Percentiles rank a stretch among this genome's conserved stretches.
Evolutionary conservation across 2,113 vertebrate species (phyloP).

Genomic region (Gulo gulo): DNA sequence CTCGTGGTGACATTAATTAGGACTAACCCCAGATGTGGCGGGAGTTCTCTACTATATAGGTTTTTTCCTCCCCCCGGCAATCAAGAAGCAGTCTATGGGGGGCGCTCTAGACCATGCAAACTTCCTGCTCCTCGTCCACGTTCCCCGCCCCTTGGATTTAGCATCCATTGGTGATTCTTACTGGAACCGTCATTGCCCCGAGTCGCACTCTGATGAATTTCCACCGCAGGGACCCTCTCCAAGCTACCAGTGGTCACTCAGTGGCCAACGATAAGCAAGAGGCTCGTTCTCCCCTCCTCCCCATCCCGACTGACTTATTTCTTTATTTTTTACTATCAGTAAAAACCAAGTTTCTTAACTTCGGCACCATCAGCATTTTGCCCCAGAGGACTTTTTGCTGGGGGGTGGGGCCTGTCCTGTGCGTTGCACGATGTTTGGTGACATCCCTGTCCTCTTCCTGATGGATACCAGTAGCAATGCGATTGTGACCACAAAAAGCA

Average conservation of each 20-base stretch:
- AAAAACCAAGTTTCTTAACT: background rate
- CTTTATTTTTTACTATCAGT: background rate
- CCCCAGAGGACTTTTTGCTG: background rate
- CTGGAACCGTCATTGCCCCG: background rate
- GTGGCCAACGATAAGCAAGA: background rate
- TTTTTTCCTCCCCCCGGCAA: background rate
- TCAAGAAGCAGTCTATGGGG: background rate
- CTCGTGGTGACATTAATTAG: background rate
- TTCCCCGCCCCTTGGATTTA: background rate
- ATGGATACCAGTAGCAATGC: too few species aligned
- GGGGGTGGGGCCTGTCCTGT: background rate
- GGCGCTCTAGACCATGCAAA: background rate
- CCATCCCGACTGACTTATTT: background rate
- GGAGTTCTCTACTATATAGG: background rate
- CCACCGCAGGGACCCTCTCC: accelerated
- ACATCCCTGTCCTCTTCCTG: background rate
- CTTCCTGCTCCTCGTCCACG: background rate
- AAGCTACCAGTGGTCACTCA: background rate
- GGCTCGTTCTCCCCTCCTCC: background rate
- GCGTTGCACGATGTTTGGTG: too few species aligned
- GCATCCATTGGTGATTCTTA: background rate
- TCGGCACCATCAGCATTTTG: background rate
- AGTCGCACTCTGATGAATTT: background rate
- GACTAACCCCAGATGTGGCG: background rate
- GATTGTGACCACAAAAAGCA: background rate